A percentile compares a stretch with the other conserved stretches of the same genome.
Conservation (phyloP, 2,888 invertebrate genomes). For the Pilophorus perplexus region DNA sequence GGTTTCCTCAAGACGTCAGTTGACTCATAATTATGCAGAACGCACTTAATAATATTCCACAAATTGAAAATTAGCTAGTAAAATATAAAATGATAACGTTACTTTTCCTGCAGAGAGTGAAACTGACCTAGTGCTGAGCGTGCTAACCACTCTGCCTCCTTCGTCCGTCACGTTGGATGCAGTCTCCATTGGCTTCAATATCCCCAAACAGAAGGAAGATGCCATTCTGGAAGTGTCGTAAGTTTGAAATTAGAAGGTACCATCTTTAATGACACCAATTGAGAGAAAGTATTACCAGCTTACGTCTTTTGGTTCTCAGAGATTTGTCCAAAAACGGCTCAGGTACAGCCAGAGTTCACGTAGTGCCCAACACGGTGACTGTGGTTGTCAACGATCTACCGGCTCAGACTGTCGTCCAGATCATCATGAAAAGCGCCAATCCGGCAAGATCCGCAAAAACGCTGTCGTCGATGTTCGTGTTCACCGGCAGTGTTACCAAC, state of each 20-base stretch:
- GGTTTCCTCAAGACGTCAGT: no score
- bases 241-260: neutral
- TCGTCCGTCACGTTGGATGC: conserved; percentile 36
- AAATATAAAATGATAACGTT: no score
- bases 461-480: conserved; percentile 14
- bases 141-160: conserved; percentile 28
- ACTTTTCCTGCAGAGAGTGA: conserved; percentile 35
- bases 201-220: conserved; percentile 33
- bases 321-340: conserved; percentile 13
- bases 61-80: no score
- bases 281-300: neutral
- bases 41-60: no score
- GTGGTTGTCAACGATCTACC: conserved; percentile 44
- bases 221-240: conserved; percentile 43
- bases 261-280: neutral
- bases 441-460: neutral
- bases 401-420: conserved; percentile 38
- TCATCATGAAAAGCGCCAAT: conserved; percentile 16
- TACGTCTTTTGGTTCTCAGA: neutral
- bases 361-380: conserved; percentile 42
- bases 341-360: conserved; percentile 34
- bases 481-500: conserved; percentile 42
- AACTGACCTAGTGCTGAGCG: conserved; percentile 32
- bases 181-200: conserved; percentile 42
- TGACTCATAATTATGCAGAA: no score